phyloP scores from a whole-genome alignment of 2,797 vertebrate species.

The Eupleurogrammus muticus region DNA sequence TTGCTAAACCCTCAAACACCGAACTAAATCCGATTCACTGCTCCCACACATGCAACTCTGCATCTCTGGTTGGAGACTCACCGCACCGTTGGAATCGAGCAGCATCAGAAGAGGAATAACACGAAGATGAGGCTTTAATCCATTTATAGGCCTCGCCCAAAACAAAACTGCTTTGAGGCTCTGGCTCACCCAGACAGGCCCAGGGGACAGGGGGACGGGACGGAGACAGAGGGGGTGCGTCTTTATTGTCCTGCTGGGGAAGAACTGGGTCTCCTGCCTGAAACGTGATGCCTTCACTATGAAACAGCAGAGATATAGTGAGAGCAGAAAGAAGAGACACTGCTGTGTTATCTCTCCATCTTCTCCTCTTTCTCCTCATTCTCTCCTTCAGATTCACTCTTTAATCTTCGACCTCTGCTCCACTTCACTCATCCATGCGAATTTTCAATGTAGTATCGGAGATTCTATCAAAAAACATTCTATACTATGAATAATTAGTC shows the following conservation, averaged over 20 bases:
- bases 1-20: background rate
- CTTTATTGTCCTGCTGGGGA: slow-evolving; percentile 55
- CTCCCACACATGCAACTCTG: no score
- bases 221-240: slow-evolving; percentile 20
- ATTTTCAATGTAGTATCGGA: background rate
- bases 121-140: slow-evolving; percentile 56
- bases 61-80: background rate
- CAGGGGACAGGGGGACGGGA: slow-evolving; percentile 51
- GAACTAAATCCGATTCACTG: no score
- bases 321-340: slow-evolving; percentile 56
- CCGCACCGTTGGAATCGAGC: slow-evolving; percentile 41
- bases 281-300: slow-evolving; percentile 56
- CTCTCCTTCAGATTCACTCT: background rate
- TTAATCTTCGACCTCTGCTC: background rate
- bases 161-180: slow-evolving; percentile 59
- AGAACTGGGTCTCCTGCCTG: slow-evolving; percentile 54
- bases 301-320: slow-evolving; percentile 38
- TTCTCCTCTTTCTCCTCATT: slow-evolving; percentile 36
- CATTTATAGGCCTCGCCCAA: slow-evolving; percentile 75
- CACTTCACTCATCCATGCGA: background rate
- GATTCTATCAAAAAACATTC: no score
- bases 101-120: slow-evolving; percentile 40
- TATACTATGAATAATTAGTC: background rate
- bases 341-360: slow-evolving; percentile 46
- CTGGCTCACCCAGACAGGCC: slow-evolving; percentile 33